Evolutionary conservation across 2,113 vertebrate species (phyloP).

Genomic region (Prionailurus bengalensis): DNA sequence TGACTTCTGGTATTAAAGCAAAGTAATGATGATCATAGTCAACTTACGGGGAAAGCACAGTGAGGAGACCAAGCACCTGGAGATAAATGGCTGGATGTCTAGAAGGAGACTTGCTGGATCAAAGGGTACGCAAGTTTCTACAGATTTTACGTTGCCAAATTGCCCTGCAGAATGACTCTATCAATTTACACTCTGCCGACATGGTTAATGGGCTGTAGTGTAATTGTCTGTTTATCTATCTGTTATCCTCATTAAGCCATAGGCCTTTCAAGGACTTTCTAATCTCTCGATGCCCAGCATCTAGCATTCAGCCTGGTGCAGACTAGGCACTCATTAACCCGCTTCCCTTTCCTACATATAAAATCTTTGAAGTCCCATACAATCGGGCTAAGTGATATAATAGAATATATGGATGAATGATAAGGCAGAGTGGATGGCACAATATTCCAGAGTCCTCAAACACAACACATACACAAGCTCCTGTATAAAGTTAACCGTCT

Average conservation of each 20-base stretch:
- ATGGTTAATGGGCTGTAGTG: conserved; percentile 75
- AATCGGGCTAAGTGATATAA: neutral
- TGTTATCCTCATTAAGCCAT: conserved; percentile 75
- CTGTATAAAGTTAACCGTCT: neutral
- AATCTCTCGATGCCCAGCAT: conserved; percentile 43
- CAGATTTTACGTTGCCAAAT: conserved; percentile 64
- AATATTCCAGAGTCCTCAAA: neutral
- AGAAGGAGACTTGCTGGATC: conserved; percentile 61
- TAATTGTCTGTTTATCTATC: conserved; percentile 82
- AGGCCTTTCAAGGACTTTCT: conserved; percentile 72
- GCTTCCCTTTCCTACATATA: neutral
- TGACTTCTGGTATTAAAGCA: neutral
- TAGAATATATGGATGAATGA: neutral
- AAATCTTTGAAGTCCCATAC: neutral
- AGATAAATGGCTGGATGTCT: conserved; percentile 62
- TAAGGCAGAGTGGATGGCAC: neutral
- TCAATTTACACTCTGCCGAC: conserved; percentile 74
- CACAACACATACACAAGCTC: neutral
- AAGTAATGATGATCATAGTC: neutral
- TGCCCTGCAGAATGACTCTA: conserved; percentile 67
- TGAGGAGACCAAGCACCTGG: neutral
- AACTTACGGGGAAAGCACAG: neutral
- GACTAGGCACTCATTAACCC: neutral
- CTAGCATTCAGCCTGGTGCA: conserved; percentile 8
- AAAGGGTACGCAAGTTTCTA: conserved; percentile 59